Percentiles rank a stretch among this genome's conserved stretches.
phyloP scores from a whole-genome alignment of 2,113 vertebrate species.

The Orcinus orca region DNA sequence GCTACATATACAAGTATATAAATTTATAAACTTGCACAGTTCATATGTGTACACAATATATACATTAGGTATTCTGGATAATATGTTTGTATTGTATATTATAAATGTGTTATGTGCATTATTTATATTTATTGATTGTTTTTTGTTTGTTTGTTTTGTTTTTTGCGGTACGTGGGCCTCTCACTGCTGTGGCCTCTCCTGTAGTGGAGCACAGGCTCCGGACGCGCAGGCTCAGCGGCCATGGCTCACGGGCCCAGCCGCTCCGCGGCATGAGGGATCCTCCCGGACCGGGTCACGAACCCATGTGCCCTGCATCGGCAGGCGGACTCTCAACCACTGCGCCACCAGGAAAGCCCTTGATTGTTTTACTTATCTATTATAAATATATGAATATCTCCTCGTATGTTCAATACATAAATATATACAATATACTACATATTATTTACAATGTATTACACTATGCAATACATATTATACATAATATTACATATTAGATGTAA shows the following conservation, averaged over 20 bases:
- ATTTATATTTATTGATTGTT: not conserved
- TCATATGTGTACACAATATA: not conserved
- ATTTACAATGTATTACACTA: not conserved
- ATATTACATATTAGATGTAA: not conserved
- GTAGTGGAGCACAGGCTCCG: no score
- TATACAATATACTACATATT: not conserved
- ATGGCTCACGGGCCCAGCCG: no score
- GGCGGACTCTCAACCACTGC: no score
- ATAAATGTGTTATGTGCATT: not conserved
- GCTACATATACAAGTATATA: not conserved
- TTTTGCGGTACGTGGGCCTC: no score
- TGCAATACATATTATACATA: not conserved
- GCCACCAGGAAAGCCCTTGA: no score
- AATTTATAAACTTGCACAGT: not conserved
- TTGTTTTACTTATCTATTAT: not conserved
- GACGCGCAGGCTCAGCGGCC: no score
- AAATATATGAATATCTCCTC: not conserved
- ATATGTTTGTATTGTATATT: not conserved
- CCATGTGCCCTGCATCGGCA: no score
- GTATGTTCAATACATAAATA: not conserved
- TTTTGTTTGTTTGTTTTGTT: not conserved
- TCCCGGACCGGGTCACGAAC: no score
- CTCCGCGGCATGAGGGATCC: no score
- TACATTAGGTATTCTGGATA: not conserved
- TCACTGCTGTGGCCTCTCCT: no score